Evolutionary conservation across 2,888 invertebrate species (phyloP), one percentile per base, ranked within the genome.

Genomic region (Pachliopta kotzebuea): DNA sequence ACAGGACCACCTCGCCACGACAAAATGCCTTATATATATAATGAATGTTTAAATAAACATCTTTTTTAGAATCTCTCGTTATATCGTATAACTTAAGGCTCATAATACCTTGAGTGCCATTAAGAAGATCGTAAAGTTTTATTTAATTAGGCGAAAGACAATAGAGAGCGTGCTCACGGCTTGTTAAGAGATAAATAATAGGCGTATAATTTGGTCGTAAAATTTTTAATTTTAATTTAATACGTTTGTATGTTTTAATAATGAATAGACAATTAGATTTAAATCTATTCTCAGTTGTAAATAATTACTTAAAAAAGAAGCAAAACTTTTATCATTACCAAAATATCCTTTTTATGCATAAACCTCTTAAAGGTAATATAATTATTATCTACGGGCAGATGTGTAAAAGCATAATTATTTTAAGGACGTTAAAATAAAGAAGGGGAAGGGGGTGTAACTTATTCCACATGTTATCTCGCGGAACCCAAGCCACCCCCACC

Each of bases 81-180:
- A 20, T 56, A 50, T 20, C 7, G 45, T 26, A 55, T 29, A 45
- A 56, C 21, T 60, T 53, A 56, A 59, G 37, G 29, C 17, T 37
- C 37, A 50, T 53, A 56, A 42, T 60, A 20, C 26, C 56, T 17
- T 24, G n/a, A 45, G 11, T 53, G 24, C 49, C 45, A 52, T 56
- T 56, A 52, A 37, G 56, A 52, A 60, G 20, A 18, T 64, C 64
- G 56, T 64, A 56, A 64, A 64, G 56, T 56, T 50, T 49, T 42
- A 56, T 64, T 64, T 60, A 60, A 64, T 64, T 56, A 64, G 50
- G 4, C 31, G 29, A 56, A 52, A 64, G 58, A 60, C 64, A 64
- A 64, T 60, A 42, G 56, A 20, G 60, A n/a, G 56, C 50, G 50
- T 26, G 31, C 50, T 50, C 37, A 59, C 37, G 50, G 50, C 29